These are phyloP conservation scores for Hartigia nigra DNA, from an alignment of 2,888 invertebrate genomes.

Conservation along the genomic window DNA sequence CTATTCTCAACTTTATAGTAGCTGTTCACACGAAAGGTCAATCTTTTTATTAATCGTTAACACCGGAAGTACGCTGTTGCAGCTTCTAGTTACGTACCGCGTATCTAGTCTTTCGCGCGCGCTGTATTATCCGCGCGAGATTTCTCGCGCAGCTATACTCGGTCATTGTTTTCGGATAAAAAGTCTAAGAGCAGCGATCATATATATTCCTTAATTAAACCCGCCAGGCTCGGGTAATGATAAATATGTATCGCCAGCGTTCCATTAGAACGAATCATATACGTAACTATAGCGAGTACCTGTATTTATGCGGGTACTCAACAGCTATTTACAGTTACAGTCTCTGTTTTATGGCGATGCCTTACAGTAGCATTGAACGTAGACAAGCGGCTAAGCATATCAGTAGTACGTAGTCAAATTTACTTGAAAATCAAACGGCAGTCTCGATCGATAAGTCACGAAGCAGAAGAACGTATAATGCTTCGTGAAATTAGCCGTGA, in stretches of 20 bases:
- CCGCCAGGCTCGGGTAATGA: neutral
- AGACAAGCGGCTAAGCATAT: neutral
- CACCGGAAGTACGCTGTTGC: neutral
- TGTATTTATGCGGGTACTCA: slow-evolving; percentile 4
- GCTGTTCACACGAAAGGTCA: neutral
- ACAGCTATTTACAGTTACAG: neutral
- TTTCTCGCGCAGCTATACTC: neutral
- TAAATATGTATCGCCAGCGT: neutral
- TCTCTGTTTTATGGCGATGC: neutral
- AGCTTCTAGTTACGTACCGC: neutral
- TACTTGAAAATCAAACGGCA: neutral
- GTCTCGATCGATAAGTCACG: neutral
- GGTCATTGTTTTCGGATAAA: neutral
- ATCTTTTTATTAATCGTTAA: neutral
- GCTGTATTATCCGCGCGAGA: neutral
- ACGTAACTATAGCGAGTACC: neutral
- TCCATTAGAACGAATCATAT: neutral
- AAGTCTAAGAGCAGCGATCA: neutral
- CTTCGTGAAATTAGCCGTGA: neutral
- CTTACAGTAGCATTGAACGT: neutral
- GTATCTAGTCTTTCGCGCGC: neutral
- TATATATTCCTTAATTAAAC: neutral
- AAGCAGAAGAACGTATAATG: neutral
- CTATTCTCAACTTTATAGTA: no score
- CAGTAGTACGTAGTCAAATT: neutral